These are phyloP conservation scores for Enteromius afrohamiltoni DNA, from an alignment of 2,797 vertebrate species.

Conservation along the genomic window DNA sequence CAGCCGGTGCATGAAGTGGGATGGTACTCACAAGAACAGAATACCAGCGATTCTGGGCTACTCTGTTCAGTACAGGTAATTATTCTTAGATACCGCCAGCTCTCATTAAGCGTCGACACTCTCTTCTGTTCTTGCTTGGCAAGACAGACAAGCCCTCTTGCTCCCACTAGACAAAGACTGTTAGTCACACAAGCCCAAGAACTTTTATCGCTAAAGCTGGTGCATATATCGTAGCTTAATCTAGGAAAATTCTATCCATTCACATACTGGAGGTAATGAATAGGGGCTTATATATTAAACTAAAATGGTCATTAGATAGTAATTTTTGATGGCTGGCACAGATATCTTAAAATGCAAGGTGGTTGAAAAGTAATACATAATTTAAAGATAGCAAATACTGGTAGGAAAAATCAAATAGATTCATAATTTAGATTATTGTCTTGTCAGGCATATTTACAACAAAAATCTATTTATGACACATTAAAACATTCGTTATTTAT, in stretches of 20 bases:
- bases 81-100: slow-evolving; percentile 6
- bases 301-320: not conserved
- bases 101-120: not conserved
- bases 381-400: not conserved
- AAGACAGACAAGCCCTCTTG: slow-evolving; percentile 5
- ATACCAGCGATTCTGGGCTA: slow-evolving; percentile 3
- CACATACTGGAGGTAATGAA: not conserved
- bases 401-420: not conserved
- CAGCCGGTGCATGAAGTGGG: not conserved
- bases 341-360: not conserved
- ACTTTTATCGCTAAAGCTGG: not conserved
- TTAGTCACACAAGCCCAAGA: not conserved
- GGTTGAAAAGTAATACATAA: not conserved
- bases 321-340: not conserved
- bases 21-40: not conserved
- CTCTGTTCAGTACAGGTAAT: slow-evolving; percentile 8
- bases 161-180: not conserved
- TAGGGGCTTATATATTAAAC: not conserved
- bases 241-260: not conserved
- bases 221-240: slow-evolving; percentile 2
- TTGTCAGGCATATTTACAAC: no score
- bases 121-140: slow-evolving; percentile 10
- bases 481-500: no score
- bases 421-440: not conserved
- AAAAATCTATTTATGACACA: no score